Evolutionary conservation across 30 jellyfish, hydroid and myxozoan genomes (phyloP).

Genomic region (Sanderia malayensis): DNA sequence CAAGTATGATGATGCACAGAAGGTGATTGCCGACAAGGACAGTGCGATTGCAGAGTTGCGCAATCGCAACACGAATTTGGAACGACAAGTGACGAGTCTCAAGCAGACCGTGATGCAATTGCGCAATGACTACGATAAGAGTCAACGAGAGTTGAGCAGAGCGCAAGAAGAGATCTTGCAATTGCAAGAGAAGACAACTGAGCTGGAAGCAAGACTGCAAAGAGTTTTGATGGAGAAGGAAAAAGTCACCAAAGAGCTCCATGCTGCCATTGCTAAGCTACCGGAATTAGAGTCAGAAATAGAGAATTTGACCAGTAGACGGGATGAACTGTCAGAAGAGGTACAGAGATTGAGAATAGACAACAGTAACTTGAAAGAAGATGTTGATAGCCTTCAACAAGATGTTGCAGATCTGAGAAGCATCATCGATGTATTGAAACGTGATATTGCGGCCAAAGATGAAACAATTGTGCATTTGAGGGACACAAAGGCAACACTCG

Average conservation of each 20-base stretch:
- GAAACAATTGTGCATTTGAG: slow-evolving; percentile 69
- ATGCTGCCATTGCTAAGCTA: slow-evolving; percentile 57
- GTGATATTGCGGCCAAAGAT: slow-evolving; percentile 73
- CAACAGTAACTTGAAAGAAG: slow-evolving; percentile 70
- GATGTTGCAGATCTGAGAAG: slow-evolving; percentile 66
- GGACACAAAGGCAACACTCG: slow-evolving; percentile 64
- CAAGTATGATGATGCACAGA: slow-evolving; percentile 86
- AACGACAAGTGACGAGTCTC: slow-evolving; percentile 68
- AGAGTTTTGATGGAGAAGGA: slow-evolving; percentile 77
- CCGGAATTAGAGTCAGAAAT: slow-evolving; percentile 82
- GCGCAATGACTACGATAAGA: slow-evolving; percentile 81
- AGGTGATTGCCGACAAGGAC: slow-evolving; percentile 85
- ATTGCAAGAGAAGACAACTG: slow-evolving; percentile 66
- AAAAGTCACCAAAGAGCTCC: slow-evolving; percentile 61
- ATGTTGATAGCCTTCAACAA: slow-evolving; percentile 58
- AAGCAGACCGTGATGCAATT: slow-evolving; percentile 75
- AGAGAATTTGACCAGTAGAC: slow-evolving; percentile 55
- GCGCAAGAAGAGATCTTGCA: slow-evolving; percentile 82
- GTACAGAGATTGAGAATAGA: slow-evolving; percentile 63
- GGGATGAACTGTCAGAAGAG: slow-evolving; percentile 61
- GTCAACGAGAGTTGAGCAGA: slow-evolving; percentile 84
- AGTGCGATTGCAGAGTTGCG: slow-evolving; percentile 67
- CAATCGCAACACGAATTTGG: slow-evolving; percentile 62
- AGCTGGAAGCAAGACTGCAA: slow-evolving; percentile 84
- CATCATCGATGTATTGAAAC: slow-evolving; percentile 64